These are phyloP conservation scores for Forbesichthys agassizii DNA, from an alignment of 2,113 vertebrate genomes.

Conservation along the genomic window DNA sequence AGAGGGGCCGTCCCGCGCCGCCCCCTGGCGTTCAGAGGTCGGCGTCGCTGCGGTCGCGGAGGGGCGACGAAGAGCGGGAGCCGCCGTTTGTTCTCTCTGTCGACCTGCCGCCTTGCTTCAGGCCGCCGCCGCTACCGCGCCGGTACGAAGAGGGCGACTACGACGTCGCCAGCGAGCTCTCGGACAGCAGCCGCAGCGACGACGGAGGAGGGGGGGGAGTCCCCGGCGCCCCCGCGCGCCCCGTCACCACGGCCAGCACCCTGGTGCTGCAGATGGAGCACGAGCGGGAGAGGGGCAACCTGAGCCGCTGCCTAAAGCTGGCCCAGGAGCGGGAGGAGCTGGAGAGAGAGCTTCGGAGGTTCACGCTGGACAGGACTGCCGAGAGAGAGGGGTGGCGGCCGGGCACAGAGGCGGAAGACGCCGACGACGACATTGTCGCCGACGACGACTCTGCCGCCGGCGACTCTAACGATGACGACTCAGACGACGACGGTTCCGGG, in stretches of 20 bases:
- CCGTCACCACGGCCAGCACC: constrained; percentile 57
- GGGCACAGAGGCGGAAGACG: constrained; percentile 4
- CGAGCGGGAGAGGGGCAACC: constrained; percentile 75
- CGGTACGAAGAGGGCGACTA: background rate
- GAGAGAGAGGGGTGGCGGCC: constrained; percentile 17
- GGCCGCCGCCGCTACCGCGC: background rate
- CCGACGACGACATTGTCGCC: background rate
- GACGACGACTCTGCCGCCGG: background rate
- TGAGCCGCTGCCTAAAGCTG: constrained; percentile 75
- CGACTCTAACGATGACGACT: background rate
- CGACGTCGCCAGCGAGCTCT: background rate
- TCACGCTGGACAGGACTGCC: constrained; percentile 43
- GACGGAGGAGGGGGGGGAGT: background rate
- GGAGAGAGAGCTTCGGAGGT: constrained; percentile 71
- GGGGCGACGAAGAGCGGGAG: constrained; percentile 47
- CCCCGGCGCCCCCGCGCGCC: background rate
- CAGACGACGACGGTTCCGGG: background rate
- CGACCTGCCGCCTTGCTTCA: constrained; percentile 63
- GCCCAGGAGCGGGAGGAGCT: constrained; percentile 76
- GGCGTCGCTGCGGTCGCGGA: constrained; percentile 58
- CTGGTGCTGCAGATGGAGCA: constrained; percentile 82
- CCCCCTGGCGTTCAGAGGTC: constrained; percentile 51
- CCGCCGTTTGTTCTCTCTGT: constrained; percentile 74
- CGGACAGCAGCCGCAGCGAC: background rate
- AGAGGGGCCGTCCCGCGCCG: constrained; percentile 34